A percentile compares a stretch with the other conserved stretches of the same genome.
Conservation (phyloP, 2,113 vertebrate genomes). For the Lichenostomus cassidix region DNA sequence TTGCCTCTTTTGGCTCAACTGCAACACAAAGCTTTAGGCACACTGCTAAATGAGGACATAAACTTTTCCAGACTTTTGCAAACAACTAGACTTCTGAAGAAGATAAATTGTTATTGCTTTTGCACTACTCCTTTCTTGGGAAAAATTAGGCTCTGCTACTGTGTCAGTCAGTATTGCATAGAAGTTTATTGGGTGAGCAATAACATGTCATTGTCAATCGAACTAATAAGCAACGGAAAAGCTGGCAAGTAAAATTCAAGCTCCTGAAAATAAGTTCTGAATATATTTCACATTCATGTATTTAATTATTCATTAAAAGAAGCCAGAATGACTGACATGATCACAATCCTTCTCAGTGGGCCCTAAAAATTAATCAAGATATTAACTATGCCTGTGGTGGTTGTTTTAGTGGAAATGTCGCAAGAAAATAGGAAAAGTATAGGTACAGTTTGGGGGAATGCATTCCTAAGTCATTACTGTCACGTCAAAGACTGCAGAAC, state of each 20-base stretch:
- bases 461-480: not conserved
- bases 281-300: not conserved
- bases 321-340: not conserved
- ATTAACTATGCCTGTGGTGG: not conserved
- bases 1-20: not conserved
- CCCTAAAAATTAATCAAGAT: not conserved
- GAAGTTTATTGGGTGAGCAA: not conserved
- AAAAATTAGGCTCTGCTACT: not conserved
- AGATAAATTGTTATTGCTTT: constrained; percentile 48
- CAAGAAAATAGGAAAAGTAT: not conserved
- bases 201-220: constrained; percentile 29
- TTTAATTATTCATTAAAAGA: constrained; percentile 44
- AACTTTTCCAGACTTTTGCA: constrained; percentile 19
- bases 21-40: not conserved
- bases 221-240: constrained; percentile 2
- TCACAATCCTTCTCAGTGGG: not conserved
- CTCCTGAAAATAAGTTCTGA: not conserved
- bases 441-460: not conserved
- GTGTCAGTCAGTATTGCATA: not conserved
- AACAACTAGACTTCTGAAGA: constrained; percentile 10
- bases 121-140: constrained; percentile 11
- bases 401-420: not conserved
- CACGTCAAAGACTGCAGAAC: not conserved
- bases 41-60: constrained; percentile 2
- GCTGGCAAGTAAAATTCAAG: not conserved